These are phyloP conservation scores for Malurus melanocephalus DNA, from an alignment of 2,113 vertebrate species.

Conservation along the genomic window DNA sequence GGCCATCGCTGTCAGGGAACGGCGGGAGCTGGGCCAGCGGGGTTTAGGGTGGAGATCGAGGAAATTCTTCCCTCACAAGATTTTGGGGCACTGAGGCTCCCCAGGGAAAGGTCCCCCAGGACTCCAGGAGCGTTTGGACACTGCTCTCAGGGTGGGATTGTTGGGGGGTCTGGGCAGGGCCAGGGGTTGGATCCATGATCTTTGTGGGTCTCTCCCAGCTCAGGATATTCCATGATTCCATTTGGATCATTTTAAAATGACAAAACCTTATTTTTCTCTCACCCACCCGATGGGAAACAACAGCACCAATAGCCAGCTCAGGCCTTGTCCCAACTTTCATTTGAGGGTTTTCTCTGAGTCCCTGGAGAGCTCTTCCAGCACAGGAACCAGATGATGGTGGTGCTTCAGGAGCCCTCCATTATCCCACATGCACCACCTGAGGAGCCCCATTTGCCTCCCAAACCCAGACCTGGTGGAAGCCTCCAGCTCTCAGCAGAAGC, in stretches of 20 bases:
- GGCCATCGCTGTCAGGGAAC: neutral
- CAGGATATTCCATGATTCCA: neutral
- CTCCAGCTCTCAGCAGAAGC: neutral
- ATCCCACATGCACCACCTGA: neutral
- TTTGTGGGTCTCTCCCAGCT: neutral
- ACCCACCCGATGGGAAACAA: neutral
- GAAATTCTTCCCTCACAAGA: neutral
- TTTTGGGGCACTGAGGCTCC: neutral
- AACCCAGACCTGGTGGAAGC: neutral
- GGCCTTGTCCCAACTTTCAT: neutral
- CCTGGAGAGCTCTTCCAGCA: neutral
- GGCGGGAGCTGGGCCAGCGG: fast-evolving
- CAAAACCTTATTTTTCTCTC: neutral
- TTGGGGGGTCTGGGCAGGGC: fast-evolving
- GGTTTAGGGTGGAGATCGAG: fast-evolving
- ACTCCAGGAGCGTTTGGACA: neutral
- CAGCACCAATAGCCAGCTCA: neutral
- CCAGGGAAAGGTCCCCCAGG: neutral
- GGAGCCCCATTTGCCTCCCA: neutral
- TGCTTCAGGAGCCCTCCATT: neutral
- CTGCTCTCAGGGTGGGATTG: fast-evolving
- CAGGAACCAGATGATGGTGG: neutral
- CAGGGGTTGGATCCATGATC: no score
- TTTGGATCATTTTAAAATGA: neutral
- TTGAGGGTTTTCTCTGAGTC: neutral